Percentiles rank a stretch among this genome's conserved stretches.
Evolutionary conservation across 2,113 vertebrate species (phyloP).

Genomic region (Entelurus aequoreus): DNA sequence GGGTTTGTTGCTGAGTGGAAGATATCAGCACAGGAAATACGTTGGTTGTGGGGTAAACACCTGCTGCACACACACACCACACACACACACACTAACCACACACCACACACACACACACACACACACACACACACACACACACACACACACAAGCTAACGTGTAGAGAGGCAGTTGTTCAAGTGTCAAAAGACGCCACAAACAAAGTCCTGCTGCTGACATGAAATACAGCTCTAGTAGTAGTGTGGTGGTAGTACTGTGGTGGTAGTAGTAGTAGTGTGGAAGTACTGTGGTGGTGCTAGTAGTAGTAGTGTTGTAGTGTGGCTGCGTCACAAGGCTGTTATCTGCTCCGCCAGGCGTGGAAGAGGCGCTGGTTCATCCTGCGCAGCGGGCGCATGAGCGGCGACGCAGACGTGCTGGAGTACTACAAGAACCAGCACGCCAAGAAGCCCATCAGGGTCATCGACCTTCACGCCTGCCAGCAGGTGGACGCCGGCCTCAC

Average conservation of each 20-base stretch:
- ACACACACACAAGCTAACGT: slow-evolving; percentile 22
- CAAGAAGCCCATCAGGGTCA: slow-evolving; percentile 92
- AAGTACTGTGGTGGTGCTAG: background rate
- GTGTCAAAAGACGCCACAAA: slow-evolving; percentile 15
- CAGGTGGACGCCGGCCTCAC: slow-evolving; percentile 94
- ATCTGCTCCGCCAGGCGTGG: slow-evolving; percentile 80
- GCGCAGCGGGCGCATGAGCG: slow-evolving; percentile 96
- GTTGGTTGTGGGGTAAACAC: slow-evolving; percentile 64
- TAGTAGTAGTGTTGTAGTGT: background rate
- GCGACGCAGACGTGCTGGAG: slow-evolving; percentile 93
- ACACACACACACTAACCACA: slow-evolving; percentile 36
- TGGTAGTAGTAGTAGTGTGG: background rate
- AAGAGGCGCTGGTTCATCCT: slow-evolving; percentile 98
- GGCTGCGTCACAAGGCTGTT: background rate
- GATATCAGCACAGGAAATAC: slow-evolving; percentile 68
- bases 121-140: slow-evolving; percentile 16
- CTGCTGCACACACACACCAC: slow-evolving; percentile 53
- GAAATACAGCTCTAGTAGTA: background rate
- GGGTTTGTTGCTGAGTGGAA: slow-evolving; percentile 24
- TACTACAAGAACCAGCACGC: slow-evolving; percentile 98
- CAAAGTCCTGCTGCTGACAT: slow-evolving; percentile 39
- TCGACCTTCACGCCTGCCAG: slow-evolving; percentile 96
- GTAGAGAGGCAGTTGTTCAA: background rate
- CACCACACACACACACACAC: slow-evolving; percentile 47
- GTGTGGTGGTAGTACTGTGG: no score